Conservation (phyloP, 2,797 vertebrate species). For the Anomalospiza imberbis region DNA sequence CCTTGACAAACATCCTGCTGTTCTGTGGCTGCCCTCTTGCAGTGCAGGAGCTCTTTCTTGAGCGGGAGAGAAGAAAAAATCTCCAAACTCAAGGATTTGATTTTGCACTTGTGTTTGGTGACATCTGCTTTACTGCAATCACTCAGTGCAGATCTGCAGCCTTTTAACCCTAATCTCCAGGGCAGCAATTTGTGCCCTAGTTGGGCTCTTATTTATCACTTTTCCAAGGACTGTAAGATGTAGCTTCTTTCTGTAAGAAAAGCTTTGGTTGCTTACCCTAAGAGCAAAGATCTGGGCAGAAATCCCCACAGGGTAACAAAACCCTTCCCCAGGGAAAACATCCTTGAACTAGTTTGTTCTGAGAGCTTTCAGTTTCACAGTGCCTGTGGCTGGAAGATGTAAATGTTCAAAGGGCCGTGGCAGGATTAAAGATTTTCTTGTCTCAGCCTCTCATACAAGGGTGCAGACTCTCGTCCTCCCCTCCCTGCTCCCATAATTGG, state of each 20-base stretch:
- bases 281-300: background rate
- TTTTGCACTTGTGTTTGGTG: background rate
- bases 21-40: background rate
- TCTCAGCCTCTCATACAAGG: background rate
- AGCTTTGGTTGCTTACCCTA: background rate
- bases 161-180: slow-evolving; percentile 13
- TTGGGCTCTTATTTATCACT: background rate
- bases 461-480: background rate
- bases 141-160: background rate
- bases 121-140: background rate
- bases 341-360: background rate
- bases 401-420: background rate
- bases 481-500: background rate
- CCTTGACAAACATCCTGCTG: slow-evolving; percentile 30
- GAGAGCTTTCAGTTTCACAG: background rate
- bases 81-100: background rate
- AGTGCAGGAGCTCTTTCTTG: background rate
- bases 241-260: background rate
- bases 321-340: background rate
- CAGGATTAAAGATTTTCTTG: background rate
- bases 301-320: background rate
- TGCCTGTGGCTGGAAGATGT: background rate
- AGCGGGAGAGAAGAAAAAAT: background rate
- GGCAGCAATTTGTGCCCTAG: slow-evolving; percentile 32
- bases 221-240: background rate